Evolutionary conservation across 2,888 invertebrate species (phyloP).

Genomic region (Phlogophora meticulosa): DNA sequence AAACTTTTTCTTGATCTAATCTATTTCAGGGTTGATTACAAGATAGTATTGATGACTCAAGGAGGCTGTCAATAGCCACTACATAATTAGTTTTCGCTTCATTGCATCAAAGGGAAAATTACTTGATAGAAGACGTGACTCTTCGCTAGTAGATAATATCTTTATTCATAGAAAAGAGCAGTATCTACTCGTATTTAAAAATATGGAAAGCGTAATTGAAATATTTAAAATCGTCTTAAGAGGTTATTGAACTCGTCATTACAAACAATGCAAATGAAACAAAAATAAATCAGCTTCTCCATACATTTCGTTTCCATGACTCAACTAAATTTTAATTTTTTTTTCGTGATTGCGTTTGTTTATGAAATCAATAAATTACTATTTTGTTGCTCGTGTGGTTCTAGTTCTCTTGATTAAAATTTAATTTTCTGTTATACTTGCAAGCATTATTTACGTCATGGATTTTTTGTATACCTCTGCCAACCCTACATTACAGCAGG

Average conservation of each 20-base stretch:
- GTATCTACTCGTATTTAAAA: constrained; percentile 1
- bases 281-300: too few relatives aligned
- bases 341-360: too few relatives aligned
- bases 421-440: neutral
- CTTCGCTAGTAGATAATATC: neutral
- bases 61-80: constrained; percentile 37
- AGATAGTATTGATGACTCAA: constrained; percentile 54
- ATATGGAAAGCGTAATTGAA: constrained; percentile 26
- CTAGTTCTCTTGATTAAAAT: too few relatives aligned
- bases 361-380: too few relatives aligned
- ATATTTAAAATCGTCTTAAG: too few relatives aligned
- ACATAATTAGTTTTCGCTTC: constrained; percentile 60
- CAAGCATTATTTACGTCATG: neutral
- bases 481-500: constrained; percentile 41
- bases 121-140: constrained; percentile 34
- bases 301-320: too few relatives aligned
- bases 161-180: constrained; percentile 28
- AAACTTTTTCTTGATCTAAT: constrained; percentile 48
- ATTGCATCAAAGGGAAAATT: constrained; percentile 49
- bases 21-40: constrained; percentile 59
- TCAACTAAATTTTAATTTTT: too few relatives aligned
- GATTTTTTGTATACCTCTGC: neutral
- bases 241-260: too few relatives aligned
- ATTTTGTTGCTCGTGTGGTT: too few relatives aligned
- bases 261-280: too few relatives aligned